Base-by-base conservation (phyloP, 2,113 vertebrate genomes). In the Chamaea fasciata region DNA sequence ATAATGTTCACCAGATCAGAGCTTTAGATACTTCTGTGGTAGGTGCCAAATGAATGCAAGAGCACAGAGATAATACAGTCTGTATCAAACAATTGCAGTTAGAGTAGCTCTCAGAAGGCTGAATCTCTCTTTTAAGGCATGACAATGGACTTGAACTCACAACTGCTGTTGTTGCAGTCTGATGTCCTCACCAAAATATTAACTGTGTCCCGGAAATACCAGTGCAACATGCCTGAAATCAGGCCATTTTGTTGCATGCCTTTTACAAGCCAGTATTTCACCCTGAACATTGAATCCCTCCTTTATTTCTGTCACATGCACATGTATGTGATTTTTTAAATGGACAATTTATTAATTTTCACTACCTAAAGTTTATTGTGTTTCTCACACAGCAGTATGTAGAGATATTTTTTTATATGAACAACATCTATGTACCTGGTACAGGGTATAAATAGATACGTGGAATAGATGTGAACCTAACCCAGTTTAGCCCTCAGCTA, bases 401-500 rank as follows among this genome's bases (percentile, higher is more conserved):
- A 49, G 39, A 47, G 30, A 80, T 2, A 20, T 47, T 28, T 77
- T 47, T 82, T 74, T 83, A 15, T 71, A 52, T 39, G 20, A 75
- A 52, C 26, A 30, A 13, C 33, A 88, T 47, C 73, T 75, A 3
- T 37, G 23, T 83, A 68, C 47, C 44, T 82, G 60, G 31, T 64
- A 82, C 42, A 69, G 57, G 78, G 59, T 57, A 94, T 89, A 92
- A 92, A 92, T 75, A 92, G 87, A 73, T 80, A 28, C 30, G 30
- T 83, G 59, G 80, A 82, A 84, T 24, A 71, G 73, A 64, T 81
- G 62, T 89, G 74, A 96, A 92, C 91, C 42, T 69, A 82, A 90
- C 73, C 59, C 71, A 85, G 84, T 96, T 95, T 70, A 94, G 57
- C 69, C 82, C 71, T 91, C 74, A 90, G 82, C 49, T 93, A 69